These are phyloP conservation scores for Eciton burchellii DNA, from an alignment of 1,140 invertebrate species.

Conservation along the genomic window DNA sequence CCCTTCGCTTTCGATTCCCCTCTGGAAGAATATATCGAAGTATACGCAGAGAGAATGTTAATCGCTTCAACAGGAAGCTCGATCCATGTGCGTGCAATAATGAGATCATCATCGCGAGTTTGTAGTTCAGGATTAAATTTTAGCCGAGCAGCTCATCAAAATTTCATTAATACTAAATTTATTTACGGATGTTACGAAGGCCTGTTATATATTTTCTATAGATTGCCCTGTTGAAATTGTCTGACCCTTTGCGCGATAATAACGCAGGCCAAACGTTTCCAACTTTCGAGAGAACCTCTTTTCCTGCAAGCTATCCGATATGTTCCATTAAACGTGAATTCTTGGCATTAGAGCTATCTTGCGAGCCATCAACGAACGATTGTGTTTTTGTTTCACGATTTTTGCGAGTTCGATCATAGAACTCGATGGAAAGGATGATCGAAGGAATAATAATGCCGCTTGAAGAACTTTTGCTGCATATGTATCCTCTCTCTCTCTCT, in stretches of 20 bases:
- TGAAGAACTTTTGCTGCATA: constrained; percentile 49
- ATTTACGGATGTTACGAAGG: background rate
- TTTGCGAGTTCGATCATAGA: constrained; percentile 23
- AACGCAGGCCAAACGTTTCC: background rate
- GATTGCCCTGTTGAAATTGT: constrained; percentile 18
- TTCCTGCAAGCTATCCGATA: background rate
- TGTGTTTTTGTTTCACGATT: constrained; percentile 47
- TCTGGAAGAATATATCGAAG: background rate
- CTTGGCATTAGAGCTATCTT: background rate
- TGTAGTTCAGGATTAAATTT: constrained; percentile 17
- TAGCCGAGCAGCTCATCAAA: background rate
- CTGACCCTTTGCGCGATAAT: background rate
- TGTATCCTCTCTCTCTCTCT: too few species aligned
- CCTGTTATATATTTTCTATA: background rate
- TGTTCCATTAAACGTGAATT: background rate
- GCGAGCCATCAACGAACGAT: background rate
- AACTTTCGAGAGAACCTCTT: background rate
- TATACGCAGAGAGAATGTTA: constrained; percentile 6
- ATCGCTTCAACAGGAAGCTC: constrained; percentile 1
- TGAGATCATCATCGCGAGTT: background rate
- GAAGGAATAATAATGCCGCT: background rate
- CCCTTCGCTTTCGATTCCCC: constrained; percentile 31
- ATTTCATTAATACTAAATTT: constrained; percentile 10
- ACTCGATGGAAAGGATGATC: background rate
- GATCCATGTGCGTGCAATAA: constrained; percentile 1